Base-by-base conservation (phyloP, 2,113 vertebrate species). In the Tauraco erythrolophus region DNA sequence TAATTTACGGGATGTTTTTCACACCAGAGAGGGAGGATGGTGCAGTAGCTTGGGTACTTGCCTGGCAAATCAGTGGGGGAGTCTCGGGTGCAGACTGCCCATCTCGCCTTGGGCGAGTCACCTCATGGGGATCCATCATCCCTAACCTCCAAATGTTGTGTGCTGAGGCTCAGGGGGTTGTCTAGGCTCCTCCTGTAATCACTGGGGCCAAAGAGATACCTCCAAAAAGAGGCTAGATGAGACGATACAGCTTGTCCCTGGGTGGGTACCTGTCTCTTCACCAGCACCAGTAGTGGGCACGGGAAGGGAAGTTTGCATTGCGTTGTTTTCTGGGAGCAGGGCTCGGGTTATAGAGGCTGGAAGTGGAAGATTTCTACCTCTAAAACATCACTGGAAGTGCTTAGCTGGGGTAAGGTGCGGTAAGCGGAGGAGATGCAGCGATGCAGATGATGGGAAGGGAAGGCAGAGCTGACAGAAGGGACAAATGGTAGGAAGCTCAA, bases 1-100 rank as follows among this genome's bases (percentile, higher is more conserved):
- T 41, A 89, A 91, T 95, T 89, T 95, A 79, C 91, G 12, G 25
- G 45, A 88, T 95, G 89, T 78, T 97, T 95, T 95, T 84, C 80
- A 76, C 89, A 76, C 48, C 65, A 14, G 86, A 60, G n/a, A 68
- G 25, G 56, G 75, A 87, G 53, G 69, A 57, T 79, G 57, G 76
- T 45, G 53, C 61, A 79, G 66, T n/a, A 17, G 37, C 24, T 46
- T 72, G 72, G 84, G 41, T 50, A 23, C 61, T 84, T 68, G 75
- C 79, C 75, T 72, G 30, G 30, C 37, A 71, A 14, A 51, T 78
- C 51, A 79, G 39, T n/a, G 11, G 61, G 51, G 30, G 10, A 33
- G 66, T 69, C 54, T 28, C 77, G 89, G 57, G 30, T 74, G 51
- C 46, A 70, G 72, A 39, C 12, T 28, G 1, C 46, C 35, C 11